These are phyloP conservation scores for Vulpes ferrilata DNA, from an alignment of 2,113 vertebrate genomes.

Conservation along the genomic window DNA sequence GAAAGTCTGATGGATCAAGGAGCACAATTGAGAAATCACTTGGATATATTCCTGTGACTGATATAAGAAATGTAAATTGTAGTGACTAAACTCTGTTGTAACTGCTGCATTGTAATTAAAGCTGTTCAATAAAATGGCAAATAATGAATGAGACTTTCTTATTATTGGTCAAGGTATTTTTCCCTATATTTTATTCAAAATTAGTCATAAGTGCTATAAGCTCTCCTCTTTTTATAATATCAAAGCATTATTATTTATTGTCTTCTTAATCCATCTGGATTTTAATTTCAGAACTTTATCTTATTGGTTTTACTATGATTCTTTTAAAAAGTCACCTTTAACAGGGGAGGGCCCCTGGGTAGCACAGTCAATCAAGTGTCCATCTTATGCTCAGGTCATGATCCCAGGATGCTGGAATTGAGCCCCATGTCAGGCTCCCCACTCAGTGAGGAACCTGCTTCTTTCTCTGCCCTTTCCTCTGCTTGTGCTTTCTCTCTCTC, in stretches of 20 bases:
- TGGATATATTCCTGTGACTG: not conserved
- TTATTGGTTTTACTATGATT: not conserved
- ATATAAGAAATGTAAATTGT: not conserved
- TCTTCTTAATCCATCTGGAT: not conserved
- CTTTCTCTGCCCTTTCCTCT: not conserved
- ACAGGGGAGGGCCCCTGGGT: not conserved
- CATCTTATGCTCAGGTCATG: not conserved
- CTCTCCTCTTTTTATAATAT: not conserved
- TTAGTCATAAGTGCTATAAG: not conserved
- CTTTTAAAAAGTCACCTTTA: not conserved
- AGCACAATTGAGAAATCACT: not conserved
- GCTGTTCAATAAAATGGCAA: not conserved
- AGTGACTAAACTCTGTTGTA: not conserved
- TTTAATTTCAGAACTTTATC: slow-evolving; percentile 2
- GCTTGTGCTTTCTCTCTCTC: not conserved
- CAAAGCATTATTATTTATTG: not conserved
- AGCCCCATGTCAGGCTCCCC: not conserved
- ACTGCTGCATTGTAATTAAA: not conserved
- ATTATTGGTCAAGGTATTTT: not conserved
- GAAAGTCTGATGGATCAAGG: not conserved
- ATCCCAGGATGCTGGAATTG: not conserved
- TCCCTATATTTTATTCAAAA: slow-evolving; percentile 25
- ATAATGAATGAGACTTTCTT: not conserved
- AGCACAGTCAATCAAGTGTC: not conserved
- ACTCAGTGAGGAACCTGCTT: not conserved